Evolutionary conservation across 2,113 vertebrate genomes (phyloP).

Genomic region (Aphelocoma coerulescens): DNA sequence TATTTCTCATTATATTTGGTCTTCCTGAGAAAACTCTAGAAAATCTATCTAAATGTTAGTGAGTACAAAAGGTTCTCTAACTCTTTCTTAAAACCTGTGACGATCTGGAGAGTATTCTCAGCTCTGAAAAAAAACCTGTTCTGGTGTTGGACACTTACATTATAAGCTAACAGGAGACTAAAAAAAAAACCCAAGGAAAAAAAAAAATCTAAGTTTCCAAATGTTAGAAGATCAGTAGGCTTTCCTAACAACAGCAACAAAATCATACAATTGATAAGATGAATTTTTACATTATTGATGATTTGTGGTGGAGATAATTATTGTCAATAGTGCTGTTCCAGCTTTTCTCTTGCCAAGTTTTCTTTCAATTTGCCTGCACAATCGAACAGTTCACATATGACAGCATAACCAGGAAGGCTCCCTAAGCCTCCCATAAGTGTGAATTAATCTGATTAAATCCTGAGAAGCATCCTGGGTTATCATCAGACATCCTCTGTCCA

Average conservation of each 20-base stretch:
- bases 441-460: background rate
- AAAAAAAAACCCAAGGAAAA: background rate
- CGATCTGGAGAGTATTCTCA: background rate
- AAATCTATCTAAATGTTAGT: background rate
- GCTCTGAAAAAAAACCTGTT: background rate
- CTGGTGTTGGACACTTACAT: background rate
- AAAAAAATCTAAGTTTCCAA: background rate
- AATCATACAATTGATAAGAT: background rate
- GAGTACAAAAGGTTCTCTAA: background rate
- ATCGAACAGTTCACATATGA: background rate
- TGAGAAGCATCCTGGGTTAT: background rate
- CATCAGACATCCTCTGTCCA: background rate
- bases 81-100: background rate
- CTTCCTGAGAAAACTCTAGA: background rate
- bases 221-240: background rate
- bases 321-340: background rate
- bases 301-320: background rate
- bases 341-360: background rate
- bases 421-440: background rate
- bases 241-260: background rate
- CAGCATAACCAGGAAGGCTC: background rate
- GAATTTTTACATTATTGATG: background rate
- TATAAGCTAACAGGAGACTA: background rate
- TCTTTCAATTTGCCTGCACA: fast-evolving
- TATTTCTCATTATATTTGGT: background rate